Base-by-base conservation (phyloP, 2,113 vertebrate genomes). In the Scopus umbretta region DNA sequence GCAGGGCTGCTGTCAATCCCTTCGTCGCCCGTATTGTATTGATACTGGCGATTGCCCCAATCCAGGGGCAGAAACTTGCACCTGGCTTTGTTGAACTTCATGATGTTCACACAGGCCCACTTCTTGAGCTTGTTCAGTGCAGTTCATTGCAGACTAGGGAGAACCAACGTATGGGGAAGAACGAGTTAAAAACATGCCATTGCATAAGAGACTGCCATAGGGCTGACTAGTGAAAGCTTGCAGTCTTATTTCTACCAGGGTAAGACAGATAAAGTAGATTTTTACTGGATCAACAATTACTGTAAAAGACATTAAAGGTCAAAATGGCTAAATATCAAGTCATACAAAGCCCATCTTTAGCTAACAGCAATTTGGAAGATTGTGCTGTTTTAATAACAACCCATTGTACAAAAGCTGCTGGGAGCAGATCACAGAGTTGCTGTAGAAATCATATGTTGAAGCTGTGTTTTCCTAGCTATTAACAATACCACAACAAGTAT, bases 301-400 rank as follows among this genome's bases (percentile, higher is more conserved):
- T 84, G 80, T 94, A 95, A 96, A 94, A 95, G 89, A 40, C 67
- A 90, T 93, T 96, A 97, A 94, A 96, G 96, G 93, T 97, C 93
- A 97, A 94, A 93, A 95, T 81, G 52, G 91, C 95, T 97, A 96
- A 94, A 97, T 95, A 97, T 93, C 93, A 96, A 92, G 85, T 74
- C 90, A 89, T 95, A 96, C 36, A 94, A 96, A 93, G 36, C 89
- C 76, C 72, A 78, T 97, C 80, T 82, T 79, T 66, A 92, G 70
- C 81, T 94, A 91, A 90, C 26, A 88, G 87, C 93, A 87, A 63
- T 91, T 67, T 87, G 76, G 81, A 94, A 80, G 49, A 86, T 62
- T 62, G 30, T 79, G 50, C 55, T 80, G 26, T 85, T 96, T 94
- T 94, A 90, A 80, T 83, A 86, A 80, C 38, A 71, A 84, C 30